These are phyloP conservation scores for Bombyx huttoni DNA, from an alignment of 2,888 invertebrate species.

Conservation along the genomic window DNA sequence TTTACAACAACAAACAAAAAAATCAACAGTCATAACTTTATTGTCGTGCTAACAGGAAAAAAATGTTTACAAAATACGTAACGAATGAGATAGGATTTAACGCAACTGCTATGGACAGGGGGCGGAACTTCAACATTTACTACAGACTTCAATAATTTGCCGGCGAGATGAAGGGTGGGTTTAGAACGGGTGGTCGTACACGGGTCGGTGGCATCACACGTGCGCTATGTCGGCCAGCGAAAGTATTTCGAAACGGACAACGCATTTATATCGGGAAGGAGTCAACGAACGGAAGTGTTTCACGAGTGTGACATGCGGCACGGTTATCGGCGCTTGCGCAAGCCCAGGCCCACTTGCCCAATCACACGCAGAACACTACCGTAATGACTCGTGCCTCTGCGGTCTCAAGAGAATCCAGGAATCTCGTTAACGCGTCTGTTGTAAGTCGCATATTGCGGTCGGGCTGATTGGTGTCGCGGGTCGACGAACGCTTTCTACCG, in stretches of 20 bases:
- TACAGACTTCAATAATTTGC: constrained; percentile 1
- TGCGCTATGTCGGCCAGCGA: constrained; percentile 37
- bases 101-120: too few species aligned
- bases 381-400: constrained; percentile 32
- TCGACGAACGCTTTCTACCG: constrained; percentile 58
- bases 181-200: constrained; percentile 9
- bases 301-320: constrained; percentile 63
- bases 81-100: background rate
- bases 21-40: too few species aligned
- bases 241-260: constrained; percentile 56
- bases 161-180: constrained; percentile 36
- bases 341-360: constrained; percentile 51
- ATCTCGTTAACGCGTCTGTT: constrained; percentile 44
- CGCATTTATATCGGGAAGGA: constrained; percentile 64
- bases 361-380: constrained; percentile 31
- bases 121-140: too few species aligned
- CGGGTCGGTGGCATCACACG: constrained; percentile 25
- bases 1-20: too few species aligned
- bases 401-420: constrained; percentile 33
- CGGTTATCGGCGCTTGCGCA: constrained; percentile 61
- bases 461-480: constrained; percentile 21
- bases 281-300: constrained; percentile 72
- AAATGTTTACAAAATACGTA: background rate
- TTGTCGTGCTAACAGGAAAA: background rate
- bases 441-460: constrained; percentile 33